These are phyloP conservation scores for Diaprepes abbreviatus DNA, from an alignment of 2,888 invertebrate genomes.

Conservation along the genomic window DNA sequence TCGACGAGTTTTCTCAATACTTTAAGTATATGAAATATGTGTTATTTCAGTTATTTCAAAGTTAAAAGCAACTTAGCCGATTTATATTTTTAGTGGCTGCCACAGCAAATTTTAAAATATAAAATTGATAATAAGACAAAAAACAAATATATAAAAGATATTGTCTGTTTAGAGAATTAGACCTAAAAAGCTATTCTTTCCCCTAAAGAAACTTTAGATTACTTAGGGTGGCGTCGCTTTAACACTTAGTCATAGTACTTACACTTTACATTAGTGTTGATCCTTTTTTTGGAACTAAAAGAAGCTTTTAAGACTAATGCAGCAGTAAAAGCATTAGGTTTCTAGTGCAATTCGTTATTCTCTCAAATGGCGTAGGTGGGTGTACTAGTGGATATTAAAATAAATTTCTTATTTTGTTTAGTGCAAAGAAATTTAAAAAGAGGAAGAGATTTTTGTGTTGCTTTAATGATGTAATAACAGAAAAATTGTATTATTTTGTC, in stretches of 20 bases:
- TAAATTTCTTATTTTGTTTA: constrained; percentile 19
- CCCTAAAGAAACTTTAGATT: constrained; percentile 47
- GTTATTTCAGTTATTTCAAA: too few relatives aligned
- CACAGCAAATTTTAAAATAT: too few relatives aligned
- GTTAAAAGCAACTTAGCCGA: too few relatives aligned
- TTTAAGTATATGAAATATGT: too few relatives aligned
- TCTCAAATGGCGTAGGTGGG: constrained; percentile 34
- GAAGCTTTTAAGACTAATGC: constrained; percentile 50
- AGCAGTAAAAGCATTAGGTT: constrained; percentile 50
- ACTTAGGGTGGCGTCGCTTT: constrained; percentile 45
- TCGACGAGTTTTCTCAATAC: too few relatives aligned
- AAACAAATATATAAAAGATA: background rate
- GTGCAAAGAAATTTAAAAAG: too few relatives aligned
- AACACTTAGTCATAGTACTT: constrained; percentile 50
- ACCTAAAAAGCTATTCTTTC: constrained; percentile 43
- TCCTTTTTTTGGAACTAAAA: constrained; percentile 50
- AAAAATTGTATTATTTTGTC: too few relatives aligned
- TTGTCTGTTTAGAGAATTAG: constrained; percentile 34
- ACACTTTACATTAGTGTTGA: constrained; percentile 50
- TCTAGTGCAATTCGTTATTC: constrained; percentile 48
- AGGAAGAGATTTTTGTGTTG: too few relatives aligned
- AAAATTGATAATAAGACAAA: too few relatives aligned
- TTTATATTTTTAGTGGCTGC: too few relatives aligned
- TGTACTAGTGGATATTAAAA: constrained; percentile 19
- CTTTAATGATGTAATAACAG: too few relatives aligned